phyloP scores from a whole-genome alignment of 2,113 vertebrate species.

The Micronycteris hirsuta region DNA sequence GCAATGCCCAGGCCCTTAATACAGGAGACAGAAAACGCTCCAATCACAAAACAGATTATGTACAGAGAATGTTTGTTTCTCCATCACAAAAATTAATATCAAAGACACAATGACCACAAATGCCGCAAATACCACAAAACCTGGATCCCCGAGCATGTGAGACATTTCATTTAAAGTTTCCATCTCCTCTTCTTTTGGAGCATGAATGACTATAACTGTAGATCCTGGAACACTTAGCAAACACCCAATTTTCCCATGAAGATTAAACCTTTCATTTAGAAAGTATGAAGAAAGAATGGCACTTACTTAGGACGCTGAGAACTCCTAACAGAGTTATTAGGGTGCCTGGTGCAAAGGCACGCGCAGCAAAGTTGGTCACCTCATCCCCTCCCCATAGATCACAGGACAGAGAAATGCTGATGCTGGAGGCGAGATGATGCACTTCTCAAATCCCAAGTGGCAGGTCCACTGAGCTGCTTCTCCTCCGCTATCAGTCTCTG shows the following conservation, averaged over 20 bases:
- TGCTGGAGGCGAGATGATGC: not conserved
- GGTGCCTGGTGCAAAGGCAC: conserved; percentile 95
- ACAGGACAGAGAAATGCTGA: not conserved
- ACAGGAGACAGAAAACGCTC: conserved; percentile 94
- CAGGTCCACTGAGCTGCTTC: not conserved
- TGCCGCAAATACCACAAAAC: conserved; percentile 92
- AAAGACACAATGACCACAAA: conserved; percentile 91
- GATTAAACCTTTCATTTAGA: conserved; percentile 94
- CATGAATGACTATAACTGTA: conserved; percentile 98
- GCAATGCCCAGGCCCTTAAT: conserved; percentile 96
- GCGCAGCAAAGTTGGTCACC: conserved; percentile 97
- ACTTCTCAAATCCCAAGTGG: not conserved
- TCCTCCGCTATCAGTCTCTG: not conserved
- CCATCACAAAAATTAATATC: conserved; percentile 94
- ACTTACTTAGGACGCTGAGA: conserved; percentile 95
- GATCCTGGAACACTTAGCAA: conserved; percentile 95
- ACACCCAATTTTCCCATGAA: conserved; percentile 97
- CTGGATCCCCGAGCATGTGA: conserved; percentile 92
- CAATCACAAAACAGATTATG: conserved; percentile 98
- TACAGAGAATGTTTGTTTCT: conserved; percentile 94
- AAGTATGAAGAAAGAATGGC: conserved; percentile 98
- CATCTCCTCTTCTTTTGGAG: conserved; percentile 95
- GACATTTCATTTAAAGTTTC: conserved; percentile 93
- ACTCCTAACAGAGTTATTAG: conserved; percentile 96
- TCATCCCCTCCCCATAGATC: conserved; percentile 93